Evolutionary conservation across 2,888 invertebrate species (phyloP).

Genomic region (Neocrepidodera transversa): DNA sequence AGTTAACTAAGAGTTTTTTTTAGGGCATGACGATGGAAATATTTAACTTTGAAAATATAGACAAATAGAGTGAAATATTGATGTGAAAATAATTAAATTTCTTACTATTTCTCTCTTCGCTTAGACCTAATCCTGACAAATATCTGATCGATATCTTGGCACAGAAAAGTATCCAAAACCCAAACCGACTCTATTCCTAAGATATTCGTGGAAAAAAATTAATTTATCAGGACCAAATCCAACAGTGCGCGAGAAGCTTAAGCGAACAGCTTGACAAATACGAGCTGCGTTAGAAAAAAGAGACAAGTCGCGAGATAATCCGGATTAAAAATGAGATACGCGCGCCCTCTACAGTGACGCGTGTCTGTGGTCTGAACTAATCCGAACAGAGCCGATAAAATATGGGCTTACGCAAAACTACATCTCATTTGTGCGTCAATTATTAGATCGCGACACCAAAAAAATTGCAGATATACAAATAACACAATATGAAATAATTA

Average conservation of each 20-base stretch:
- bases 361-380: constrained; percentile 37
- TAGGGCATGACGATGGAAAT: no score
- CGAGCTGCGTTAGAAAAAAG: constrained; percentile 17
- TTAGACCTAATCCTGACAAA: background rate
- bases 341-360: constrained; percentile 40
- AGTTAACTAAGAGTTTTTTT: no score
- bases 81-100: no score
- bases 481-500: no score
- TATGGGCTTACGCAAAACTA: constrained; percentile 28
- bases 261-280: constrained; percentile 12
- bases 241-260: background rate
- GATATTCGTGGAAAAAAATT: constrained; percentile 1
- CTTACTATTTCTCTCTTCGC: no score
- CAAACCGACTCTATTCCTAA: background rate
- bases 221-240: constrained; percentile 11
- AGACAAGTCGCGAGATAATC: constrained; percentile 56
- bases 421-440: constrained; percentile 14
- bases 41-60: no score
- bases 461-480: background rate
- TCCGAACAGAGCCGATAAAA: constrained; percentile 40
- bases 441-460: constrained; percentile 3
- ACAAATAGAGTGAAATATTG: no score
- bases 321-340: constrained; percentile 61
- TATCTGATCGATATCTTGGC: background rate
- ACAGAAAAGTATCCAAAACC: background rate